phyloP scores from a whole-genome alignment of 23 tunicate species.

The Ciona savignyi region DNA sequence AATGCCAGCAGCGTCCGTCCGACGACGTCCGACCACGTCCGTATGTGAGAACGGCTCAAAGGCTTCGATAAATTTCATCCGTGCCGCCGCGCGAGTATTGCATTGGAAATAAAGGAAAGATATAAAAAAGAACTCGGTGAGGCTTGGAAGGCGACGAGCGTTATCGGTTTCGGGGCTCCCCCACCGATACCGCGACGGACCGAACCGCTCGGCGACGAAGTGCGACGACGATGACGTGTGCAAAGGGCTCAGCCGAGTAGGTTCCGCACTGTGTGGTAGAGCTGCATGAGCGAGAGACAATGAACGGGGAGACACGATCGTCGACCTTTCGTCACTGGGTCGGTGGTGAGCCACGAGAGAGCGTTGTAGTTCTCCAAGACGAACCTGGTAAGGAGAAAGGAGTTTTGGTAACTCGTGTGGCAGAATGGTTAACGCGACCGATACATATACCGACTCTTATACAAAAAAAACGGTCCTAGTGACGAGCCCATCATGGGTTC shows the following conservation, averaged over 20 bases:
- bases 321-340: slow-evolving; percentile 74
- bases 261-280: slow-evolving; percentile 63
- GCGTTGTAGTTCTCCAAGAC: slow-evolving; percentile 89
- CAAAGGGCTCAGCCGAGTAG: not conserved
- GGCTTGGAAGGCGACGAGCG: not conserved
- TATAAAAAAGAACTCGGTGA: not conserved
- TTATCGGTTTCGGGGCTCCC: too few species aligned
- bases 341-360: slow-evolving; percentile 82
- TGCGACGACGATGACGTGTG: not conserved
- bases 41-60: too few species aligned
- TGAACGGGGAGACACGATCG: slow-evolving; percentile 86
- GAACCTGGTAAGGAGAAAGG: slow-evolving; percentile 22
- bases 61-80: not conserved
- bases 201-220: too few species aligned
- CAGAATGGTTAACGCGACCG: too few species aligned
- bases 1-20: too few species aligned
- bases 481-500: too few species aligned
- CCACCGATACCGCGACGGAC: too few species aligned
- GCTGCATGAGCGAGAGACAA: slow-evolving; percentile 67
- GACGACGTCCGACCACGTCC: too few species aligned
- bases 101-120: not conserved
- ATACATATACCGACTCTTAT: too few species aligned
- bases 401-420: not conserved
- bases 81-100: not conserved
- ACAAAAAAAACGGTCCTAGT: too few species aligned